Conservation (phyloP, 2,888 invertebrate species). For the Adela reaumurella region DNA sequence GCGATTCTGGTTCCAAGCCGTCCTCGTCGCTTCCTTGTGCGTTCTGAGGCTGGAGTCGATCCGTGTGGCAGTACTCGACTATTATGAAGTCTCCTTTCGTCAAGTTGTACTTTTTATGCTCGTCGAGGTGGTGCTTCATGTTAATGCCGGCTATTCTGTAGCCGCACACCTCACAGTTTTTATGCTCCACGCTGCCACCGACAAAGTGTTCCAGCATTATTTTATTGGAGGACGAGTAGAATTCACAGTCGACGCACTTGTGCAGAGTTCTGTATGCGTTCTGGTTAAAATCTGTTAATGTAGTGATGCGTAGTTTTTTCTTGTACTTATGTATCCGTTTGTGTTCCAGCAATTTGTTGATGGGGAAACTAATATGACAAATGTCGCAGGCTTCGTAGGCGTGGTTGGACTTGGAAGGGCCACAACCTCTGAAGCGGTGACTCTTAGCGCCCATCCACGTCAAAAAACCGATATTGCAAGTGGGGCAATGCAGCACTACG, state of each 20-base stretch:
- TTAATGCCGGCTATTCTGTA: conserved; percentile 1
- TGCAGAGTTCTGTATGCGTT: conserved; percentile 19
- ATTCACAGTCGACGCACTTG: conserved; percentile 18
- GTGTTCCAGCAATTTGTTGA: too few relatives aligned
- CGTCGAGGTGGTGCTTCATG: too few relatives aligned
- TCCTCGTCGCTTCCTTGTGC: too few relatives aligned
- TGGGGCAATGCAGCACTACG: too few relatives aligned
- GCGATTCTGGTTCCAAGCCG: too few relatives aligned
- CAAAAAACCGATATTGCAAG: not conserved
- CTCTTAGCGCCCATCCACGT: not conserved
- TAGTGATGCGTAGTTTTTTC: too few relatives aligned
- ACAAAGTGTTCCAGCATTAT: conserved; percentile 14
- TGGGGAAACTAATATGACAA: not conserved
- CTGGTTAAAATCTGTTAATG: too few relatives aligned
- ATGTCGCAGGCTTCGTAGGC: not conserved
- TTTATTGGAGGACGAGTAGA: conserved; percentile 17
- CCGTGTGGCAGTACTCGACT: too few relatives aligned
- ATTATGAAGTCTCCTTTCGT: conserved; percentile 6
- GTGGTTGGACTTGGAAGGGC: not conserved
- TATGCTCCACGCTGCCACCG: not conserved
- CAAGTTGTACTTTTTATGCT: conserved; percentile 3
- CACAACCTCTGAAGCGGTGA: not conserved
- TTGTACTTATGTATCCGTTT: not conserved
- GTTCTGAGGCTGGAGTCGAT: too few relatives aligned
- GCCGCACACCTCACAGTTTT: conserved; percentile 11